Evolutionary conservation across 2,113 vertebrate species (phyloP).

Genomic region (Alethe castanea): DNA sequence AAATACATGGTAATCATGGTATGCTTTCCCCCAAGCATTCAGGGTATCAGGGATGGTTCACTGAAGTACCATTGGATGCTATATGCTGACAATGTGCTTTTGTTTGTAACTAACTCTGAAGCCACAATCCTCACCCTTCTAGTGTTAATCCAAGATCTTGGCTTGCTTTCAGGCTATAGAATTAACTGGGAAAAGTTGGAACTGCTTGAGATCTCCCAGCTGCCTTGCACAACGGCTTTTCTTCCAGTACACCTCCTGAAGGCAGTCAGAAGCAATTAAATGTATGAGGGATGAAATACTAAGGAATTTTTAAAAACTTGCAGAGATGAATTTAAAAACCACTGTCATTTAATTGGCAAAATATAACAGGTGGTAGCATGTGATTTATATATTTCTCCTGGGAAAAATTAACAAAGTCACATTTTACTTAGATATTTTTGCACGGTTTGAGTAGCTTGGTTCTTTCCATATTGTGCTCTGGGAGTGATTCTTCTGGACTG

Average conservation of each 20-base stretch:
- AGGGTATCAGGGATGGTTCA: slow-evolving; percentile 42
- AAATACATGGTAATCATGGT: slow-evolving; percentile 1
- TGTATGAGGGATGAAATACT: slow-evolving; percentile 27
- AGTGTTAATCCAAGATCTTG: slow-evolving; percentile 66
- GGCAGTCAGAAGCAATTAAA: slow-evolving; percentile 60
- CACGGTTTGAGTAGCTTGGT: neutral
- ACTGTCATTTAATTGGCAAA: slow-evolving; percentile 17
- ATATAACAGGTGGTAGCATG: slow-evolving; percentile 3
- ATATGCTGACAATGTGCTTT: slow-evolving; percentile 65
- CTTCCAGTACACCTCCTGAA: slow-evolving; percentile 39
- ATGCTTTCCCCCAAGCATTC: slow-evolving; percentile 43
- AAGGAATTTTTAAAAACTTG: slow-evolving; percentile 30
- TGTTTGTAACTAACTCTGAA: slow-evolving; percentile 62
- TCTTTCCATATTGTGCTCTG: neutral
- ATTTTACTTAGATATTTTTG: neutral
- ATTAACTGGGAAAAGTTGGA: slow-evolving; percentile 65
- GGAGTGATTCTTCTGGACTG: neutral
- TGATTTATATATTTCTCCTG: slow-evolving; percentile 13
- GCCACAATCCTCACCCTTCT: slow-evolving; percentile 59
- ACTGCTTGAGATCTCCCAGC: slow-evolving; percentile 60
- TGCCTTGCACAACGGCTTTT: slow-evolving; percentile 58
- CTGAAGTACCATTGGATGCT: slow-evolving; percentile 56
- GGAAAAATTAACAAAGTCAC: neutral
- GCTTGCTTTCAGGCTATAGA: slow-evolving; percentile 68
- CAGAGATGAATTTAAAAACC: neutral